A percentile compares a stretch with the other conserved stretches of the same genome.
phyloP scores from a whole-genome alignment of 2,113 vertebrate genomes.

The Abramis brama region DNA sequence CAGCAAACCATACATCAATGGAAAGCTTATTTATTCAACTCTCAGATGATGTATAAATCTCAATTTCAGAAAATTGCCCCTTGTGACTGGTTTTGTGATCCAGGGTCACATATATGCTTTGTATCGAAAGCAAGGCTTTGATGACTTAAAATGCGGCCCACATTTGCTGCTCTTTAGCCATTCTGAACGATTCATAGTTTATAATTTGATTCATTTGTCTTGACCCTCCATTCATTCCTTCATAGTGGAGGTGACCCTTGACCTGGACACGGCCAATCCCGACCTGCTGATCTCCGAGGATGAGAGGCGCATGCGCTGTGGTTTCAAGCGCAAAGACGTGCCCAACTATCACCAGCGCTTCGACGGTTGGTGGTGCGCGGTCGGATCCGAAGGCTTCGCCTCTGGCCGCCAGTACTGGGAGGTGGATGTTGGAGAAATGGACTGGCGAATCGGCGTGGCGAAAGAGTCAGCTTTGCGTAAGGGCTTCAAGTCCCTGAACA shows the following conservation, averaged over 20 bases:
- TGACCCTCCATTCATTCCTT: neutral
- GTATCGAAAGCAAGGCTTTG: neutral
- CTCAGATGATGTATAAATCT: no score
- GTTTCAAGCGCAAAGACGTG: conserved; percentile 80
- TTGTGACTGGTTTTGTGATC: no score
- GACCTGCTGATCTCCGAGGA: conserved; percentile 84
- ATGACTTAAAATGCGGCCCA: neutral
- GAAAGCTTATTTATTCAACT: no score
- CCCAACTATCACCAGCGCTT: conserved; percentile 78
- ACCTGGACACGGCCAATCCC: conserved; percentile 78
- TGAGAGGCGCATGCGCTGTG: conserved; percentile 86
- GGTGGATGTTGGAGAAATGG: conserved; percentile 82
- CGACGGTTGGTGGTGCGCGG: conserved; percentile 78
- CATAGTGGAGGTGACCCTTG: conserved; percentile 83
- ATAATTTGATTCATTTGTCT: no score
- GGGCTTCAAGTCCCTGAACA: conserved; percentile 80
- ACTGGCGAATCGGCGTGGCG: conserved; percentile 92
- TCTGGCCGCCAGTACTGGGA: conserved; percentile 82
- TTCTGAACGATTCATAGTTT: neutral
- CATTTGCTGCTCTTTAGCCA: neutral
- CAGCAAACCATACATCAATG: no score
- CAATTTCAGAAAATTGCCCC: no score
- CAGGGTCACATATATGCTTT: no score
- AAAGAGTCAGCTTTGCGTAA: conserved; percentile 85
- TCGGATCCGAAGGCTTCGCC: conserved; percentile 72